Evolutionary conservation across 2,797 vertebrate genomes (phyloP), one percentile per base, ranked within the genome.

Genomic region (Melanotaenia pygmaea): DNA sequence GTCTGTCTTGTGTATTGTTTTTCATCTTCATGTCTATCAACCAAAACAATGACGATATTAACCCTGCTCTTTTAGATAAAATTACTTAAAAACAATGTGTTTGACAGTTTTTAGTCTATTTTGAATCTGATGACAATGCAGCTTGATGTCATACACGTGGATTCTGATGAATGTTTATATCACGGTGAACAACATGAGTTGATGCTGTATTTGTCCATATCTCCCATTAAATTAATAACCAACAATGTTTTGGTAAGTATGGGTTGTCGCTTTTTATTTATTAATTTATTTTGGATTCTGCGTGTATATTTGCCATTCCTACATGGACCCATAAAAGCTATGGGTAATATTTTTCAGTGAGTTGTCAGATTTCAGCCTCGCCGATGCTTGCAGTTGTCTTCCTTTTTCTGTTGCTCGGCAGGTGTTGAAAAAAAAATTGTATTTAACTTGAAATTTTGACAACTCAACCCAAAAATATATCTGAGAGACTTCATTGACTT

Each of bases 271-370:
- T 94, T 91, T 87, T 76, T 85, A 59, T 60, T 88, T 86, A 75
- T 79, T 68, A 50, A 66, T 69, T 72, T 78, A 70, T 76, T 88
- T 90, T 87, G 86, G 70, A 77, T 90, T 90, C 86, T 93, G 90
- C 89, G 93, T 95, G 92, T 93, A 92, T 94, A 94, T 93, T 83
- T 94, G 88, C 89, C 93, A 94, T 95, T 90, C 88, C 92, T 91
- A 94, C 92, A 93, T 85, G 82, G 84, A 91, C 94, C 94, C 94
- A 95, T 95, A 92, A 92, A 84, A 81, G 89, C 87, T 94, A 95
- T 95, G 94, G 94, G 94, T 89, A 86, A 95, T 96, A 96, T 96
- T 96, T 95, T 96, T 96, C 92, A 89, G 94, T 94, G 95, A 93
- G 95, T 96, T 96, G 95, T 96, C 95, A 96, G 93, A 94, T 95